Conservation (phyloP, 2,888 invertebrate species). For the Branchinecta sandiegonensis region DNA sequence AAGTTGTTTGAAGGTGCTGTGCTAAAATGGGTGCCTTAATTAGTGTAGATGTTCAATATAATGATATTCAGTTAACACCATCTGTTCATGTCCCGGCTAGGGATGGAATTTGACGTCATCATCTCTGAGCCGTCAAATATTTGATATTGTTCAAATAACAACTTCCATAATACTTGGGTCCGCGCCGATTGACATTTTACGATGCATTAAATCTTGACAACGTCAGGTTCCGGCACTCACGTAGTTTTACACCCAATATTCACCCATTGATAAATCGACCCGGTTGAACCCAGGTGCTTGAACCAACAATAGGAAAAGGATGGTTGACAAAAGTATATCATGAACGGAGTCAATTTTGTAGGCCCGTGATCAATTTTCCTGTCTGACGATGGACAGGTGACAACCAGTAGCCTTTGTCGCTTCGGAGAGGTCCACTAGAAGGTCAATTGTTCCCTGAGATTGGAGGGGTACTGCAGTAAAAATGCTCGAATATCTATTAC, state of each 20-base stretch:
- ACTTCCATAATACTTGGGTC: too few species aligned
- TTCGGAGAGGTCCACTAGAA: not conserved
- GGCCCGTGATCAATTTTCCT: not conserved
- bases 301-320: slow-evolving; percentile 13
- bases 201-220: slow-evolving; percentile 9
- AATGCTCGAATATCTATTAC: too few species aligned
- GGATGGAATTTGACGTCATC: too few species aligned
- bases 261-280: slow-evolving; percentile 14
- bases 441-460: not conserved
- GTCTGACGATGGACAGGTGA: not conserved
- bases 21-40: too few species aligned
- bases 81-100: too few species aligned
- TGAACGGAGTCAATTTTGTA: slow-evolving; percentile 15
- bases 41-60: too few species aligned
- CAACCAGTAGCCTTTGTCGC: not conserved
- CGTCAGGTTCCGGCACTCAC: slow-evolving; percentile 15
- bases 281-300: slow-evolving; percentile 12
- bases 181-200: not conserved
- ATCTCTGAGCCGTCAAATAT: too few species aligned
- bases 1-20: too few species aligned
- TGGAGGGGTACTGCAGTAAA: not conserved
- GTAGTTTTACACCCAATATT: slow-evolving; percentile 13
- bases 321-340: slow-evolving; percentile 13
- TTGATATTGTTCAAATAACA: too few species aligned
- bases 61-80: too few species aligned